A percentile compares a stretch with the other conserved stretches of the same genome.
These are phyloP conservation scores for Rhinopomastus cyanomelas DNA, from an alignment of 2,113 vertebrate genomes.

Conservation along the genomic window DNA sequence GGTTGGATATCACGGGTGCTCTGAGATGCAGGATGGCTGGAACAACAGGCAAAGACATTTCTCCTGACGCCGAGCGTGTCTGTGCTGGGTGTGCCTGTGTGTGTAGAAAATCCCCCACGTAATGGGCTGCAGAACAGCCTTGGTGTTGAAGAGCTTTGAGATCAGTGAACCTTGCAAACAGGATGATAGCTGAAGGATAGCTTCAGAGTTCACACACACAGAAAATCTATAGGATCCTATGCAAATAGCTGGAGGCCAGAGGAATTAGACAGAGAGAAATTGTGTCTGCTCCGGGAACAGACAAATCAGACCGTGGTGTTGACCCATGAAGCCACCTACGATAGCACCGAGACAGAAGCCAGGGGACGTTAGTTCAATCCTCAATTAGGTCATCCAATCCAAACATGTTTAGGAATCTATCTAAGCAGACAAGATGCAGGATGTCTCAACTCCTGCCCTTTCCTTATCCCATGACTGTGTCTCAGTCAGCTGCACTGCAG, in stretches of 20 bases:
- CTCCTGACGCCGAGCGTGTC: not conserved
- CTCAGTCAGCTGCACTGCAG: not conserved
- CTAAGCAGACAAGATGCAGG: not conserved
- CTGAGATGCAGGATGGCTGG: not conserved
- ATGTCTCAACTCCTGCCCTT: slow-evolving; percentile 11
- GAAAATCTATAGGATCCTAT: slow-evolving; percentile 53
- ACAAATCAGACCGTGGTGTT: slow-evolving; percentile 37
- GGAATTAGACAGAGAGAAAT: slow-evolving; percentile 60
- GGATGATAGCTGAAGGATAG: slow-evolving; percentile 28
- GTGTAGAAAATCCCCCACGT: not conserved
- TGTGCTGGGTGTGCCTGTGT: not conserved
- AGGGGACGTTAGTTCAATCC: slow-evolving; percentile 27
- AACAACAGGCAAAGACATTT: not conserved
- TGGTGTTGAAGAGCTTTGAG: not conserved
- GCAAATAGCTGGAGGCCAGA: slow-evolving; percentile 59
- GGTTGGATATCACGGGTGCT: not conserved
- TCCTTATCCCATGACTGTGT: not conserved
- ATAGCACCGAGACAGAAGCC: slow-evolving; percentile 26
- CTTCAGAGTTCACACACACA: slow-evolving; percentile 11
- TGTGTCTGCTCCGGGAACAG: not conserved
- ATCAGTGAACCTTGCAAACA: slow-evolving; percentile 37
- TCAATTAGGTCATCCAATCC: slow-evolving; percentile 64
- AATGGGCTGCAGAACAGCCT: not conserved
- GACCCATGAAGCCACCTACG: slow-evolving; percentile 41
- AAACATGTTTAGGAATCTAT: not conserved